Evolutionary conservation across 2,113 vertebrate genomes (phyloP), one percentile per base, ranked within the genome.

Genomic region (Perca schrenkii): DNA sequence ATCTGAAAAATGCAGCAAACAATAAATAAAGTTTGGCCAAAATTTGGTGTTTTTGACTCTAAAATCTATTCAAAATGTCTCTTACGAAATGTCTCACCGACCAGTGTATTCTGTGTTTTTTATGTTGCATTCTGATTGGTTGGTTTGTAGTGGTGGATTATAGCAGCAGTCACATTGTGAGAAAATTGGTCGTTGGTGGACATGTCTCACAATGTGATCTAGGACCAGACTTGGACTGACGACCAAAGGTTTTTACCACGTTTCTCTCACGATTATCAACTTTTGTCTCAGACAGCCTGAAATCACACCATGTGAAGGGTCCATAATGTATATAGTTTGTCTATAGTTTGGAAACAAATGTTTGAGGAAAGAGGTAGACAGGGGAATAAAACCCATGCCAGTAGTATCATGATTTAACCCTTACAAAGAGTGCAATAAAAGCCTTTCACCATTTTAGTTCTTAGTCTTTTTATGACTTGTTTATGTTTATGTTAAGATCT

Each of bases 321-420:
- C 2, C 28, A 6, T 64, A 50, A 17, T 43, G 28, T 50, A 8
- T 28, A 52, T 43, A 56, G 22, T 40, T 19, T 63, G 28, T 21
- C 6, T 49, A 4, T 2, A 52, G 72, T 53, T 36, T 65, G 6
- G 16, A 17, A 34, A 50, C 34, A 46, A 50, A 53, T 36, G 68
- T 82, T 74, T 56, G 21, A 67, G 19, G 52, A 60, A 61, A 54
- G 19, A 46, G 8, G 50, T 64, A 69, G 63, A 50, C 22, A 52
- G 36, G 3, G 4, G 13, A 65, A 46, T 65, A 12, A 65, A 57
- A 46, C 58, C 12, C 17, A 64, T n/a, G 15, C 13, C n/a, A 15
- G 43, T 1, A 11, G 34, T 19, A 25, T 68, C 7, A 63, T 62
- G 58, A 61, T 43, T 52, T 69, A 36, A 47, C 31, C 11, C 50